phyloP scores from a whole-genome alignment of 35 echinoderm and acorn worm genomes.

The Antedon bifida region DNA sequence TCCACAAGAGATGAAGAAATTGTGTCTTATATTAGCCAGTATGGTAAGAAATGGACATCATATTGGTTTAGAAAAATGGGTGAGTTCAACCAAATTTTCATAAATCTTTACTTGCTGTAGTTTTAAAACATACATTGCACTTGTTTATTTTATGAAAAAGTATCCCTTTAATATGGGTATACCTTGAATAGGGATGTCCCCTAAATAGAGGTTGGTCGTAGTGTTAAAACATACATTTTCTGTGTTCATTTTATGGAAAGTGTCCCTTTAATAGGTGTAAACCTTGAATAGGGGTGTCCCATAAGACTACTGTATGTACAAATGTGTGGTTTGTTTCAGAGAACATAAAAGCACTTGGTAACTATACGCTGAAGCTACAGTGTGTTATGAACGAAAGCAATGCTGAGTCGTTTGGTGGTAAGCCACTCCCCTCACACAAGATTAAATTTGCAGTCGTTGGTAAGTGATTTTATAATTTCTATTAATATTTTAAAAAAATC shows the following conservation, averaged over 20 bases:
- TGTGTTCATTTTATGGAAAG: too few species aligned
- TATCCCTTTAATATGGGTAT: too few species aligned
- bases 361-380: constrained; percentile 63
- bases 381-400: constrained; percentile 72
- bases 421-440: constrained; percentile 47
- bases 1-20: constrained; percentile 46
- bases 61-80: constrained; percentile 92
- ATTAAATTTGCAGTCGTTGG: constrained; percentile 80
- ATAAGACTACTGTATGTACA: too few species aligned
- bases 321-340: constrained; percentile 17
- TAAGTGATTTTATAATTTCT: neutral
- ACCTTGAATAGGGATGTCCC: too few species aligned
- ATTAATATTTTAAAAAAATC: too few species aligned
- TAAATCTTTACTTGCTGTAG: too few species aligned
- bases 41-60: constrained; percentile 60
- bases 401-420: constrained; percentile 43
- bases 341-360: constrained; percentile 43
- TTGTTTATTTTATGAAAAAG: too few species aligned
- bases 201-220: too few species aligned
- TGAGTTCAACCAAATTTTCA: constrained; percentile 27
- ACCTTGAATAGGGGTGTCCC: too few species aligned
- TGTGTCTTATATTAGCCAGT: constrained; percentile 74
- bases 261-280: too few species aligned
- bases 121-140: too few species aligned
- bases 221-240: too few species aligned